Conservation (phyloP, 2,113 vertebrate genomes). For the Pygoscelis adeliae region DNA sequence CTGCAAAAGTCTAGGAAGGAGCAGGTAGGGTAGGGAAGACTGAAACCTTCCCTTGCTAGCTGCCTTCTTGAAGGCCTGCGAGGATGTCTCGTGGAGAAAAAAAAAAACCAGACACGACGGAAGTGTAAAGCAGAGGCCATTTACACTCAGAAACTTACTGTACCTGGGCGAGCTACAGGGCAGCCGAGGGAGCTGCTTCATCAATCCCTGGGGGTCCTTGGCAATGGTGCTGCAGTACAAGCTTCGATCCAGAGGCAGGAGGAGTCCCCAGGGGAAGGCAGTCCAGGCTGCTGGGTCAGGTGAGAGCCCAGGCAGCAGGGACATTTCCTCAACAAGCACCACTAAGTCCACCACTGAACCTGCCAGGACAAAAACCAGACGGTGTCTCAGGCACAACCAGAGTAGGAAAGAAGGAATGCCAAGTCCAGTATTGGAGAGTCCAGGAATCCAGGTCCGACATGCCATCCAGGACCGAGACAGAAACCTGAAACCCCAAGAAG, state of each 20-base stretch:
- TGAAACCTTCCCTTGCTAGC: background rate
- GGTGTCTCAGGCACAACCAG: no score
- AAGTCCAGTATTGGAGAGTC: no score
- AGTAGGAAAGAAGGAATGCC: no score
- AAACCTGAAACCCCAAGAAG: no score
- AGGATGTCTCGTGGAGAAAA: background rate
- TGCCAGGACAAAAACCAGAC: no score
- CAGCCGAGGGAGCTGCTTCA: background rate
- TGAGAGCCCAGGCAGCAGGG: no score
- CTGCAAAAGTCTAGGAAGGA: background rate
- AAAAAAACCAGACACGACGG: fast-evolving
- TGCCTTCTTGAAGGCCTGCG: fast-evolving
- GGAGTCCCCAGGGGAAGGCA: background rate
- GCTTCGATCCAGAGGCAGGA: background rate
- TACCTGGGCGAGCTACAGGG: background rate
- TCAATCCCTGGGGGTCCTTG: background rate
- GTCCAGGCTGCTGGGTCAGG: background rate
- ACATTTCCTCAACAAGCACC: background rate
- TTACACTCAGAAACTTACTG: background rate
- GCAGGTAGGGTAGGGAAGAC: background rate
- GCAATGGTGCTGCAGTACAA: background rate
- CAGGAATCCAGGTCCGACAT: no score
- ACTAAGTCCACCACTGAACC: background rate
- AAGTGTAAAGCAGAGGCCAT: background rate
- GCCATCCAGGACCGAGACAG: no score